Conservation (phyloP, 2,113 vertebrate species). For the Tychaedon coryphoeus region DNA sequence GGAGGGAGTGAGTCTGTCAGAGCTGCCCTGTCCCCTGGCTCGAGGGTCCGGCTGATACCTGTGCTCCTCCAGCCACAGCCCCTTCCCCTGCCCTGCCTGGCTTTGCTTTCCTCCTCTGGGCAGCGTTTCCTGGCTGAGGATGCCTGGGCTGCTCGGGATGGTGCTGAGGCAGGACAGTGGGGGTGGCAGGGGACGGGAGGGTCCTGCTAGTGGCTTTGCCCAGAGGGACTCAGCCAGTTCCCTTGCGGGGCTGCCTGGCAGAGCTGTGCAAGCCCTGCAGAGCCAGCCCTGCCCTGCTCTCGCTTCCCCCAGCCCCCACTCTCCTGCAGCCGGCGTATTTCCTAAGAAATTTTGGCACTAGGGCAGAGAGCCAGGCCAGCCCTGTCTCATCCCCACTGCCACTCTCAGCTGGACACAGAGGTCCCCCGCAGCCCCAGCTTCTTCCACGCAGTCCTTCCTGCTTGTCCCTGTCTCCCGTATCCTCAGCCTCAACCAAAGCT, state of each 20-base stretch:
- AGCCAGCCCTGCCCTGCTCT: background rate
- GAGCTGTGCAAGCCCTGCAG: background rate
- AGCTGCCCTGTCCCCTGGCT: background rate
- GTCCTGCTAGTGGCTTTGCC: background rate
- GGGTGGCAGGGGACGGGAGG: accelerated
- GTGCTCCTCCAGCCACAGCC: background rate
- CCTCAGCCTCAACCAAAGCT: constrained; percentile 57
- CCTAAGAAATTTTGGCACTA: background rate
- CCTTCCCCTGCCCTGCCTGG: background rate
- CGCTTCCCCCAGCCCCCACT: background rate
- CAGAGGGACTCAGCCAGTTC: accelerated
- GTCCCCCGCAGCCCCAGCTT: background rate
- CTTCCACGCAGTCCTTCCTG: accelerated
- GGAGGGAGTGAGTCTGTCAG: background rate
- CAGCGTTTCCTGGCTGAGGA: background rate
- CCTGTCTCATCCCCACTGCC: background rate
- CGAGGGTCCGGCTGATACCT: accelerated
- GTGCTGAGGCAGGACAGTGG: background rate
- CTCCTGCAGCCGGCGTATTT: background rate
- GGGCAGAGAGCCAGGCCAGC: background rate
- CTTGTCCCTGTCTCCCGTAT: background rate
- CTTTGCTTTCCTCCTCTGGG: background rate
- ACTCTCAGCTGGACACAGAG: background rate
- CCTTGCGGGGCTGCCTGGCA: background rate
- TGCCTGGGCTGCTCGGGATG: background rate